Evolutionary conservation across 2,888 invertebrate genomes (phyloP), one percentile per base, ranked within the genome.

Genomic region (Thecophora atra): DNA sequence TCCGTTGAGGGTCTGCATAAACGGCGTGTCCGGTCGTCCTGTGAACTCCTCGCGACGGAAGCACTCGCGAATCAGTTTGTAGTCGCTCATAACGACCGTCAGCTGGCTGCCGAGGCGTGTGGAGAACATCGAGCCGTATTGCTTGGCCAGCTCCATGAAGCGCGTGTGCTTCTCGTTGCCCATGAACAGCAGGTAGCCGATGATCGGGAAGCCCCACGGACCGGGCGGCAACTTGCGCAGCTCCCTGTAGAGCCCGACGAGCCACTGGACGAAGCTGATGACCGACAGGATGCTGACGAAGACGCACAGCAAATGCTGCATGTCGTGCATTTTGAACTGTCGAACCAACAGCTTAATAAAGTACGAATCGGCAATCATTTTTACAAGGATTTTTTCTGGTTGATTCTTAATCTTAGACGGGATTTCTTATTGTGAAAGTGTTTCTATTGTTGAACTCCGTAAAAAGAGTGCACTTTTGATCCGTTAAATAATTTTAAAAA

Each of bases 41-140:
- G 94, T 94, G 87, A 96, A 95, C 82, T 94, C 95, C 82, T 95
- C 95, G 68, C 92, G 91, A 19, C 94, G 89, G 86, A 96, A 96
- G 37, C 94, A 92, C 84, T 95, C 94, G 75, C 95, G 89, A 81
- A 97, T 95, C 83, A 93, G 89, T 83, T 92, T 91, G 87, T 95
- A 93, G 88, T 96, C 96, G 87, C 93, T 93, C 79, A 97, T 89
- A 72, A 97, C 94, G 69, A 97, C 92, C 13, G 94, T 91, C 74
- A 95, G 88, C 83, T 96, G 94, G 78, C 91, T 92, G 72, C 96
- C 96, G 66, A 96, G 89, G 56, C 92, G 88, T 11, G 94, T 91
- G 72, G 94, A 94, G 87, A 95, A 95, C 75, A 96, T 89, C 11
- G 92, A 89, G 11, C 96, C 96, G 85, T 95, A 96, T 80, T 89